Base-by-base conservation (phyloP, 2,797 vertebrate genomes). In the Leontopithecus rosalia region DNA sequence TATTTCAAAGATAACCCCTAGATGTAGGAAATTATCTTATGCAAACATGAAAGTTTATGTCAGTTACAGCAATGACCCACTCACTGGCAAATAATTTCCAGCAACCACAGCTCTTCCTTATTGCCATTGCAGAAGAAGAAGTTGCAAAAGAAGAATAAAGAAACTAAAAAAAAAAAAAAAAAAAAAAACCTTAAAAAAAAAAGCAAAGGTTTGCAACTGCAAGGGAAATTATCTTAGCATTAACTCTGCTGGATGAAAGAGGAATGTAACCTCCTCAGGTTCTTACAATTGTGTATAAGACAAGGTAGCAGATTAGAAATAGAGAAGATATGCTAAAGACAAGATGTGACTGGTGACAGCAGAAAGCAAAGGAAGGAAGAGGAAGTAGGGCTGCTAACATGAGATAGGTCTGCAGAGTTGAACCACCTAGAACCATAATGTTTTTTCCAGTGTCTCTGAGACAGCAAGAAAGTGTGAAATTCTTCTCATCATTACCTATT, bases 71-170 rank as follows among this genome's bases (percentile, higher is more conserved):
- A 82, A 39, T 64, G 55, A 12, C 14, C 30, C 11, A 43, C 33
- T 88, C 67, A 41, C 14, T 50, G 46, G 20, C 13, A 72, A 28
- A 24, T 76, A 39, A 79, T 70, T 91, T 80, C 30, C 19, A 61
- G 48, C 7, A 83, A 75, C 2, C 43, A 90, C 61, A 48, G 7
- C 6, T 76, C 67, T 88, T 92, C n/a, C 17, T 1, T 43, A 12
- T 70, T 76, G n/a, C 7, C 5, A 39, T 95, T 89, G 7, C 26
- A 43, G 19, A 92, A 90, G 43, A n/a, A 88, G 85, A 39, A 79
- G 0, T 5, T 43, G 8, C 11, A 76, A 3, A 11, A 48, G 1
- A 19, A 20, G 14, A 33, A 17, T 12, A 36, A 13, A 22, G 48
- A 79, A 72, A 24, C 39, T 8, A 76, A 81, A 73, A 81, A 2